These are phyloP conservation scores for Macaria liturata DNA, from an alignment of 2,888 invertebrate genomes.

Conservation along the genomic window DNA sequence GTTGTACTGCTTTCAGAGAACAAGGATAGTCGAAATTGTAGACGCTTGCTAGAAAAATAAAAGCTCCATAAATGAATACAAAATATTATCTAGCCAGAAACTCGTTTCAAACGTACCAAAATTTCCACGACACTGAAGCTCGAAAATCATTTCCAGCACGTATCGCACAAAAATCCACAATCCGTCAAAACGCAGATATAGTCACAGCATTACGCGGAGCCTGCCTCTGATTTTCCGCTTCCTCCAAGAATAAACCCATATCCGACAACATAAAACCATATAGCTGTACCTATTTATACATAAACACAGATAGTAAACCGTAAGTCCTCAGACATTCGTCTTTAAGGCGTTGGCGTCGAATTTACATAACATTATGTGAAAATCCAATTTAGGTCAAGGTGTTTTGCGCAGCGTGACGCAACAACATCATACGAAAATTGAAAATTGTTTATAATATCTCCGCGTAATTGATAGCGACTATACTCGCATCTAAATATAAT, in stretches of 20 bases:
- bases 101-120: too few species aligned
- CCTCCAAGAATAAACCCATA: conserved; percentile 12
- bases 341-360: conserved; percentile 51
- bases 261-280: conserved; percentile 11
- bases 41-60: too few species aligned
- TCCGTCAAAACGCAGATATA: conserved; percentile 8
- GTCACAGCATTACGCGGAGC: conserved; percentile 7
- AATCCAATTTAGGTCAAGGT: conserved; percentile 69
- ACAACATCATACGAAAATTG: conserved; percentile 25
- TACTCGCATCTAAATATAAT: not conserved
- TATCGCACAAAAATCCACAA: not conserved
- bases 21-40: too few species aligned
- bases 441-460: conserved; percentile 15
- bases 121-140: not conserved
- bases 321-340: conserved; percentile 36
- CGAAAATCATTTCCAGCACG: not conserved
- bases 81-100: too few species aligned
- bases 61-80: too few species aligned
- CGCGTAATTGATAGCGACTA: conserved; percentile 16
- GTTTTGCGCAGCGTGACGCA: conserved; percentile 40
- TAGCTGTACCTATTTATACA: conserved; percentile 6
- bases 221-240: conserved; percentile 11
- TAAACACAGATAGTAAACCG: conserved; percentile 14
- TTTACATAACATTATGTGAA: conserved; percentile 60
- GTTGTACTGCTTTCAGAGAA: too few species aligned